Base-by-base conservation (phyloP, 2,888 invertebrate species). In the Malacosoma neustria region DNA sequence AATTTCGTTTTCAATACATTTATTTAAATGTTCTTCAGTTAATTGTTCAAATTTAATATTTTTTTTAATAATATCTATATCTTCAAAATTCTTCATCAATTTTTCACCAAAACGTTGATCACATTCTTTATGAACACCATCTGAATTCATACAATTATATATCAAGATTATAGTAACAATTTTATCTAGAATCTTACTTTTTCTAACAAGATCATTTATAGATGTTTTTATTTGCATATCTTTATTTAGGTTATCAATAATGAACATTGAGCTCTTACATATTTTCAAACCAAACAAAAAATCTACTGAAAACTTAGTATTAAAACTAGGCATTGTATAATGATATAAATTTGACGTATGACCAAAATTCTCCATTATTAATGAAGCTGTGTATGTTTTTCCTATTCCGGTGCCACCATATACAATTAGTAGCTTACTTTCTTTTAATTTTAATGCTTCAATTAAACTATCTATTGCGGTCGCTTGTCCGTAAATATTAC, bases 391-490 rank as follows among this genome's bases (percentile, higher is more conserved):
- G 40, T 61, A 73, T 30, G 86, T 79, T 47, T 86, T 86, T 1
- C 85, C 86, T 3, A 82, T 82, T 35, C 86, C 86, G 29, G 84
- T 85, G 2, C 82, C 72, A 36, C 86, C 86, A 61, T 71, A 75
- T 7, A 85, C 52, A 42, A 79, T 55, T 34, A 85, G 37, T 11
- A 85, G 54, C 59, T 77, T 82, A 39, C 38, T 53, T 6, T 48
- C 55, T 41, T 65, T 43, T 15, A 38, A 29, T 33, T 57, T 51
- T n/a, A 85, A 48, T 11, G 69, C 54, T 13, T 60, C 45, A 29
- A 74, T 42, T 36, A 85, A 51, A 22, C 47, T 46, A 40, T 60
- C 49, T 11, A 65, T 49, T 34, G 74, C 81, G 40, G 48, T 45
- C 11, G 54, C 29, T 48, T 86, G 86, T 32, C 84, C 85, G 67